Evolutionary conservation across 2,888 invertebrate species (phyloP).

Genomic region (Cephus pulcher): DNA sequence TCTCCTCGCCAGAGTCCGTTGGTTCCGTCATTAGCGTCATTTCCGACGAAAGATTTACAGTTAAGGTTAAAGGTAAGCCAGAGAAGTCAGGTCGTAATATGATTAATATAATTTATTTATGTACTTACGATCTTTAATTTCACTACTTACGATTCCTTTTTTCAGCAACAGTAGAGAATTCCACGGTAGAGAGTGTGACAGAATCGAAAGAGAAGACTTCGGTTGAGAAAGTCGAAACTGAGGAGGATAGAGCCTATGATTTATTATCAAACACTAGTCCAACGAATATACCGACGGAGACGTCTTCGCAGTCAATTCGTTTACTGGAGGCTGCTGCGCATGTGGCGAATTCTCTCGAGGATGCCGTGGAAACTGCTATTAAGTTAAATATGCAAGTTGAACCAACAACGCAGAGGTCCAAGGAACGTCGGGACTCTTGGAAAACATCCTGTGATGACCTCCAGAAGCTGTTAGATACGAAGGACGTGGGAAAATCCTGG

Average conservation of each 20-base stretch:
- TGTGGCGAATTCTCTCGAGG: slow-evolving; percentile 75
- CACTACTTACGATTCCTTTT: not conserved
- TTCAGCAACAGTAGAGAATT: not conserved
- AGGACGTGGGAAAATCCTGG: slow-evolving; percentile 65
- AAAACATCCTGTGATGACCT: slow-evolving; percentile 9
- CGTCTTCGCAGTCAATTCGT: slow-evolving; percentile 46
- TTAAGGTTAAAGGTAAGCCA: slow-evolving; percentile 24
- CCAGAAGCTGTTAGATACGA: slow-evolving; percentile 7
- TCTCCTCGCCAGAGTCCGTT: slow-evolving; percentile 88
- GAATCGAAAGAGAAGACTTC: not conserved
- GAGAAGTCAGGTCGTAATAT: not conserved
- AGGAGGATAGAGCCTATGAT: slow-evolving; percentile 15
- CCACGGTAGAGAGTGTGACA: not conserved
- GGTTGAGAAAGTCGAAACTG: not conserved
- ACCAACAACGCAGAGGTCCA: slow-evolving; percentile 13
- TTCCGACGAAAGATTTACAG: slow-evolving; percentile 70
- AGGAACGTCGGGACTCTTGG: slow-evolving; percentile 15
- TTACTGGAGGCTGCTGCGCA: slow-evolving; percentile 76
- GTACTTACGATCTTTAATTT: not conserved
- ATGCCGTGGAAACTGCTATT: slow-evolving; percentile 77
- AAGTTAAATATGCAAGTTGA: slow-evolving; percentile 65
- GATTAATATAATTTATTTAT: not conserved
- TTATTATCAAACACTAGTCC: slow-evolving; percentile 8
- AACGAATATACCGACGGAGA: slow-evolving; percentile 15
- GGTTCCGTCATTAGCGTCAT: slow-evolving; percentile 87